Evolutionary conservation across 1,140 invertebrate genomes (phyloP).

Genomic region (Nasonia giraulti): DNA sequence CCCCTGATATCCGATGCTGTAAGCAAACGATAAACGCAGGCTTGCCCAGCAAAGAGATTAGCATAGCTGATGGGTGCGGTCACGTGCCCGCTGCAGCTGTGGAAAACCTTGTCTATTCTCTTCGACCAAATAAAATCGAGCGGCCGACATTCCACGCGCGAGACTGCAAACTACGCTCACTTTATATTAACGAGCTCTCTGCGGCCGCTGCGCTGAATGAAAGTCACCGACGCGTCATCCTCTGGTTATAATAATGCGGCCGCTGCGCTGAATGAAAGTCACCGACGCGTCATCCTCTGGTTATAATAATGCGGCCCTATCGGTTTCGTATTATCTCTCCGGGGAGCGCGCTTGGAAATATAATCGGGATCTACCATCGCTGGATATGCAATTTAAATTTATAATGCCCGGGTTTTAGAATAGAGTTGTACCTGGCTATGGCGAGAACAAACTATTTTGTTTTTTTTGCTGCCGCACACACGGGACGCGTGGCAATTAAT

Average conservation of each 20-base stretch:
- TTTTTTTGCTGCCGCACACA: background rate
- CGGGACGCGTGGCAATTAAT: background rate
- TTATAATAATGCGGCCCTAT: constrained; percentile 1
- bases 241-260: background rate
- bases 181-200: background rate
- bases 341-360: background rate
- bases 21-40: background rate
- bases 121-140: constrained; percentile 11
- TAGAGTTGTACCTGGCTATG: background rate
- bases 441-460: background rate
- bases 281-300: background rate
- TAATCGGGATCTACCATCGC: background rate
- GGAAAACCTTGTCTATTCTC: background rate
- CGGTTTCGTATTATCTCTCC: background rate
- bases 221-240: constrained; percentile 9
- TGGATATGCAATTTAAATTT: background rate
- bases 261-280: background rate
- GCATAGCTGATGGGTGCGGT: constrained; percentile 41
- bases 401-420: background rate
- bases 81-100: background rate
- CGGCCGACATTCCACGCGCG: constrained; percentile 7
- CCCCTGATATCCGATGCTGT: constrained; percentile 20
- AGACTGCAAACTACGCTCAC: background rate
- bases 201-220: background rate
- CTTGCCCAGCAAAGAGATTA: constrained; percentile 31